phyloP scores from a whole-genome alignment of 2,888 invertebrate species.

The Apantesis nais region DNA sequence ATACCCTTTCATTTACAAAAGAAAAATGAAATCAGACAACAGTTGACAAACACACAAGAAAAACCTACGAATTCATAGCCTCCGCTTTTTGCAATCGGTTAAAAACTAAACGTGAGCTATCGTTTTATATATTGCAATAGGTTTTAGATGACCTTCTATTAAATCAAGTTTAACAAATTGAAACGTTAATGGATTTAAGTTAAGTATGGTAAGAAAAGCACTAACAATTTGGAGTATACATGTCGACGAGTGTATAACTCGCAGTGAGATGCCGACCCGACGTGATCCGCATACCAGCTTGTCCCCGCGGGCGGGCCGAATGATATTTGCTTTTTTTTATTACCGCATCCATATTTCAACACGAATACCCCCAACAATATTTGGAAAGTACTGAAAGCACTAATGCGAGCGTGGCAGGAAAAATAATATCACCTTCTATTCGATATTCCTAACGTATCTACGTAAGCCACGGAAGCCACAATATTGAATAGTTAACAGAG shows the following conservation, averaged over 20 bases:
- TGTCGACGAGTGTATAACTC: slow-evolving; percentile 58
- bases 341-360: slow-evolving; percentile 81
- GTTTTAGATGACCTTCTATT: not conserved
- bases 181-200: not conserved
- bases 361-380: slow-evolving; percentile 76
- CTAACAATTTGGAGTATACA: slow-evolving; percentile 58
- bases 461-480: slow-evolving; percentile 51
- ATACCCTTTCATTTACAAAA: too few species aligned
- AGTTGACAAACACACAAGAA: too few species aligned
- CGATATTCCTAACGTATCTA: slow-evolving; percentile 58
- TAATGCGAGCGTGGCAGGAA: slow-evolving; percentile 79
- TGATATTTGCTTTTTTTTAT: slow-evolving; percentile 80
- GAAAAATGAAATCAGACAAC: too few species aligned
- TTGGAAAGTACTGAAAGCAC: slow-evolving; percentile 73
- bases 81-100: too few species aligned
- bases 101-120: not conserved
- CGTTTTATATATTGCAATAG: not conserved
- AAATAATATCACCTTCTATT: slow-evolving; percentile 65
- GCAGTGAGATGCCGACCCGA: slow-evolving; percentile 59
- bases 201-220: slow-evolving; percentile 54
- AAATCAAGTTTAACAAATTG: not conserved
- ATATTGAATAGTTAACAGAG: slow-evolving; percentile 59
- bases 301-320: slow-evolving; percentile 64
- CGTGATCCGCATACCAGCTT: slow-evolving; percentile 70
- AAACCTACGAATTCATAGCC: too few species aligned